Evolutionary conservation across 2,888 invertebrate genomes (phyloP).

Genomic region (Drosophila niveifrons): DNA sequence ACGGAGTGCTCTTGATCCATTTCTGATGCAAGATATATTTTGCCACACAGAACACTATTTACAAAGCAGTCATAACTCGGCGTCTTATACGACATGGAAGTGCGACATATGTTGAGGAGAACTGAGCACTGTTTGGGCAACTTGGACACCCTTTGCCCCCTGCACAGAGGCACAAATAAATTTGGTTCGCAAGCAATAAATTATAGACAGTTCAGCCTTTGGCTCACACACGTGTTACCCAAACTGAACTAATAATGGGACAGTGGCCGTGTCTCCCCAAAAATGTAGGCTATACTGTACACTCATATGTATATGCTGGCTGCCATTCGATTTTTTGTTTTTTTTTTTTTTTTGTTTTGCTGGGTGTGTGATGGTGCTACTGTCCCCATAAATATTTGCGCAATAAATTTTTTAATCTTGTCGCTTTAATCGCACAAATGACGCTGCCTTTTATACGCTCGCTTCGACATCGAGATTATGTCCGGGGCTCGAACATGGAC

Average conservation of each 20-base stretch:
- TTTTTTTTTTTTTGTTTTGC: constrained; percentile 8
- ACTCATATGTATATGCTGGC: constrained; percentile 26
- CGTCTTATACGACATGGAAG: background rate
- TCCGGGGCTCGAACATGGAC: constrained; percentile 43
- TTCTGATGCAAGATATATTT: no score
- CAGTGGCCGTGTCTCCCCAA: constrained; percentile 64
- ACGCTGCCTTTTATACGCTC: constrained; percentile 78
- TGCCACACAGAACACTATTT: no score
- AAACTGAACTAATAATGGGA: constrained; percentile 71
- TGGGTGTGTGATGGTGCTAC: constrained; percentile 35
- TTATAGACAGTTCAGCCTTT: constrained; percentile 70
- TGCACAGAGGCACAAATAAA: constrained; percentile 56
- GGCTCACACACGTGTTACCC: constrained; percentile 74
- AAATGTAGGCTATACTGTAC: constrained; percentile 59
- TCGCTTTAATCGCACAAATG: constrained; percentile 86
- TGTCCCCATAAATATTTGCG: constrained; percentile 85
- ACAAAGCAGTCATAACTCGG: background rate
- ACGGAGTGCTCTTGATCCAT: no score
- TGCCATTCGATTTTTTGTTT: constrained; percentile 25
- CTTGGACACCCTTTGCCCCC: constrained; percentile 17
- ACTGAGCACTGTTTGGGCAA: constrained; percentile 4
- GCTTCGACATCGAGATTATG: constrained; percentile 41
- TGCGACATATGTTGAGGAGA: constrained; percentile 40
- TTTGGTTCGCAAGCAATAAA: constrained; percentile 68
- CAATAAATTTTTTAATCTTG: constrained; percentile 86